Base-by-base conservation (phyloP, 2,888 invertebrate species). In the Coronaproctus castanopsis region DNA sequence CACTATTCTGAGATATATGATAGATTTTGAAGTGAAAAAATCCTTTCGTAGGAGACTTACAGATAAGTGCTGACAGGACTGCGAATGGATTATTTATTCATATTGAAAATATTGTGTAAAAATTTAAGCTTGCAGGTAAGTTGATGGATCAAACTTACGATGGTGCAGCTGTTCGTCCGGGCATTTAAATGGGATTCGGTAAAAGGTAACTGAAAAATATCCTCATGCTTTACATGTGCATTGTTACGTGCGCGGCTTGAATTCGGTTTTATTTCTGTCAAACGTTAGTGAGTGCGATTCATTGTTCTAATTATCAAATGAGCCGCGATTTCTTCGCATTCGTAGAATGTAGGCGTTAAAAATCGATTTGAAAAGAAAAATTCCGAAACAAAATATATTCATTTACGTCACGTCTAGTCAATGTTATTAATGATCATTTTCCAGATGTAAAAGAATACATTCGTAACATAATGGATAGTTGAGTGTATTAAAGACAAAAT, bases 61-160 rank as follows among this genome's bases (percentile, higher is more conserved):
- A 69, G 59, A 67, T 68, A 10, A 67, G 67, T 64, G 60, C 62
- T 19, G 66, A 67, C 57, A 61, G 66, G 49, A 63, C 64, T 5
- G 66, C 67, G 3, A 60, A 62, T 50, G 64, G 63, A 5, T 59
- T 69, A 55, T 65, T 57, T 59, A 57, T 36, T 36, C 14, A 14
- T 8, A 36, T 36, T 36, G 14, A 36, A 36, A 36, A 36, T 8
- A 63, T 65, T 59, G 58, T 62, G 50, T 48, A 63, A 14, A 69
- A n/a, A n/a, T n/a, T n/a, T n/a, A n/a, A n/a, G n/a, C n/a, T n/a
- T n/a, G n/a, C n/a, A n/a, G n/a, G n/a, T 14, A 36, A 69, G 66
- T 62, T 69, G 54, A 59, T 69, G 23, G 67, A 67, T 10, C 68
- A 69, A 65, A 68, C 66, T 21, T 69, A 69, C 57, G 67, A 69